Evolutionary conservation across 2,113 vertebrate species (phyloP).

Genomic region (Callospermophilus lateralis): DNA sequence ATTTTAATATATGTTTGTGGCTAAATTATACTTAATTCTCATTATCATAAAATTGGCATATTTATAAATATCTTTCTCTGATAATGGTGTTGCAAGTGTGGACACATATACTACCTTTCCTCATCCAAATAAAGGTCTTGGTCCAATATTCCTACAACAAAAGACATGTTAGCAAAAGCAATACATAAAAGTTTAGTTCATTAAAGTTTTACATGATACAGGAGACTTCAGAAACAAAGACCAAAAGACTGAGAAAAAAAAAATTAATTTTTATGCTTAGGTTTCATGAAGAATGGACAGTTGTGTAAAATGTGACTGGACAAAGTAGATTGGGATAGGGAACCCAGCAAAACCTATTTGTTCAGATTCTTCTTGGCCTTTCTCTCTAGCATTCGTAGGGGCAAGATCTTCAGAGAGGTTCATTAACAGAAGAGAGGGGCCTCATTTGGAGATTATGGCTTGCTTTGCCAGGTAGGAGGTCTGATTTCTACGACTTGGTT

Average conservation of each 20-base stretch:
- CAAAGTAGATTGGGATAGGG: neutral
- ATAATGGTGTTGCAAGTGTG: neutral
- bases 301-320: neutral
- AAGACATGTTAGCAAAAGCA: too few relatives aligned
- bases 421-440: neutral
- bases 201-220: neutral
- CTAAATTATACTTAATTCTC: neutral
- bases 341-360: too few relatives aligned
- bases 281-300: neutral
- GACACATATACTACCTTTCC: neutral
- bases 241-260: neutral
- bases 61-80: neutral
- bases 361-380: neutral
- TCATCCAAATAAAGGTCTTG: neutral
- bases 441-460: too few relatives aligned
- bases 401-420: neutral
- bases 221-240: neutral
- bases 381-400: neutral
- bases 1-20: neutral
- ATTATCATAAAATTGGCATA: neutral
- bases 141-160: neutral
- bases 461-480: neutral
- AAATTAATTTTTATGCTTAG: neutral
- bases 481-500: neutral
- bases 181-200: neutral